Evolutionary conservation across 2,888 invertebrate genomes (phyloP).

Genomic region (Ferdinandea cuprea): DNA sequence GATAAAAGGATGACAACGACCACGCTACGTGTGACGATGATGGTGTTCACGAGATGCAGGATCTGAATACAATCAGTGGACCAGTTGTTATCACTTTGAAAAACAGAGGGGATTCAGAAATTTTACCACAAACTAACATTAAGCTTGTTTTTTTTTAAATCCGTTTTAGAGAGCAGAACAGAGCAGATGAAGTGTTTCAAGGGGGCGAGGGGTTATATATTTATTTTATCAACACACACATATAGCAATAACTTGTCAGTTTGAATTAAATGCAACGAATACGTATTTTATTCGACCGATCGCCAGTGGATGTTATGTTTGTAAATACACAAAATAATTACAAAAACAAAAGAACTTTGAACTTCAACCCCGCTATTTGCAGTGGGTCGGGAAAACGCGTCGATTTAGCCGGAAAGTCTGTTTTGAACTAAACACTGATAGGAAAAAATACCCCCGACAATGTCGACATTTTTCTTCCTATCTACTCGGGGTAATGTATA

Average conservation of each 20-base stretch:
- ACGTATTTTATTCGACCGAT: neutral
- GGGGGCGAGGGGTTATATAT: neutral
- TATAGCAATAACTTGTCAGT: neutral
- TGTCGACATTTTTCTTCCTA: constrained; percentile 73
- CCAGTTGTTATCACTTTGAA: constrained; percentile 50
- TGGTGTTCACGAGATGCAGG: constrained; percentile 6
- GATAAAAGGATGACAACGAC: constrained; percentile 26
- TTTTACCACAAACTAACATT: constrained; percentile 27
- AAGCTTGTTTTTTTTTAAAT: constrained; percentile 30
- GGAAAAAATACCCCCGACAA: constrained; percentile 76
- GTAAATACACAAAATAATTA: constrained; percentile 10
- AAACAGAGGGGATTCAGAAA: constrained; percentile 50
- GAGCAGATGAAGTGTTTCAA: constrained; percentile 5
- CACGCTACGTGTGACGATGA: neutral
- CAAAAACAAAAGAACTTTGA: constrained; percentile 42
- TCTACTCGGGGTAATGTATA: constrained; percentile 43
- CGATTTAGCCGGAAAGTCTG: constrained; percentile 82
- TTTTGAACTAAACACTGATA: constrained; percentile 82
- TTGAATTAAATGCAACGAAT: neutral
- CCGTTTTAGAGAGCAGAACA: constrained; percentile 25
- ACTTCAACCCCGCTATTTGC: constrained; percentile 62
- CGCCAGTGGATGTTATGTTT: neutral
- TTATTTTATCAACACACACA: neutral
- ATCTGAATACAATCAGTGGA: constrained; percentile 35
- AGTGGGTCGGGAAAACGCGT: constrained; percentile 78